These are phyloP conservation scores for Xanthia icteritia DNA, from an alignment of 2,888 invertebrate genomes.

Conservation along the genomic window DNA sequence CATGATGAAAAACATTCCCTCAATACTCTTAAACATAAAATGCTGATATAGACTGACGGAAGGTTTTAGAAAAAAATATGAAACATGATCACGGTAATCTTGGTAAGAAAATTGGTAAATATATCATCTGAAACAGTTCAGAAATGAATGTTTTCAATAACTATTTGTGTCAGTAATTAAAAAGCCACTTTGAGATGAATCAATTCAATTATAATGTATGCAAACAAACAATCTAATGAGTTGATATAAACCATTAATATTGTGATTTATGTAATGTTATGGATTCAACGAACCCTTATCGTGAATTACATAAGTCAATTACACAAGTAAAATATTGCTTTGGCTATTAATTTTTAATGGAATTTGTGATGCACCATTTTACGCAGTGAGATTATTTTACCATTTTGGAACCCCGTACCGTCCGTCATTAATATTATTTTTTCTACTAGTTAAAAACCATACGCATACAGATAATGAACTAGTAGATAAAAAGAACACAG, in stretches of 20 bases:
- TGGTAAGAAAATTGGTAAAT: not conserved
- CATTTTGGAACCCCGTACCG: not conserved
- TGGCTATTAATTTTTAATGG: not conserved
- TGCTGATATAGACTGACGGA: too few species aligned
- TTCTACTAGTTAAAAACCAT: too few species aligned
- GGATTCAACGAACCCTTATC: constrained; percentile 13
- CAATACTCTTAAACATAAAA: not conserved
- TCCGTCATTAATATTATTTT: too few species aligned
- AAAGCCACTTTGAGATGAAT: not conserved
- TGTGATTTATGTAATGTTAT: not conserved
- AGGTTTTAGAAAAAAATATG: not conserved
- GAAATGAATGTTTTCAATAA: not conserved
- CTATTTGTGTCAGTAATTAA: not conserved
- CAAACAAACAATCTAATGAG: constrained; percentile 4
- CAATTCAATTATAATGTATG: not conserved
- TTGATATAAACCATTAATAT: not conserved
- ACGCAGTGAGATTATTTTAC: not conserved
- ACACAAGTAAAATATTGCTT: not conserved
- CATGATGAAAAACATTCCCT: not conserved
- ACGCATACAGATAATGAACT: not conserved
- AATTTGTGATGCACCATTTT: not conserved
- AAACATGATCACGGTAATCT: not conserved
- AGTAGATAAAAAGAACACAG: constrained; percentile 16
- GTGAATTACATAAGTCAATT: constrained; percentile 6
- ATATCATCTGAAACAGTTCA: not conserved